Base-by-base conservation (phyloP, 1,140 invertebrate species). In the Neotoxoptera formosana region DNA sequence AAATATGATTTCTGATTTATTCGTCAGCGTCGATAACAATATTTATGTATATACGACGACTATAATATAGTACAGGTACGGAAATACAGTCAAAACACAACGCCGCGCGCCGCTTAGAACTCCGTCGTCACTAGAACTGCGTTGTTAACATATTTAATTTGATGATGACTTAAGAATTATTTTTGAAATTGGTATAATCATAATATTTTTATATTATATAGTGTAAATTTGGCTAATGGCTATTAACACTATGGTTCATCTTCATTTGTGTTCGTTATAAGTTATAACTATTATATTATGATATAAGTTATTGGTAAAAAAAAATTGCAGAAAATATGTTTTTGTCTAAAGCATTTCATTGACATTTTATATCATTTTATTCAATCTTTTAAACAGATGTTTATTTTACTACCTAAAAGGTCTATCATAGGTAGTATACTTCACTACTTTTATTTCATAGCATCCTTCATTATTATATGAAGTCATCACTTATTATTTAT, bases 1-100 rank as follows among this genome's bases (percentile, higher is more conserved):
- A 76, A n/a, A n/a, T 76, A 76, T 76, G 60, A 76, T 76, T n/a
- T n/a, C n/a, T 76, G n/a, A 53, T 53, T 53, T 53, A 53, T 53
- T 53, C 1, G 60, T 76, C n/a, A 17, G n/a, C n/a, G n/a, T 76
- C 30, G n/a, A n/a, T 76, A n/a, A 76, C 14, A 76, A 17, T 67
- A 60, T 30, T n/a, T n/a, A n/a, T n/a, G n/a, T 41, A 41, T 30
- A n/a, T 76, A 76, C 60, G 0, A 76, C 3, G 30, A 76, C n/a
- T n/a, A 17, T 76, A n/a, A n/a, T n/a, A n/a, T n/a, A n/a, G n/a
- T n/a, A n/a, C n/a, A n/a, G 17, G n/a, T 17, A 17, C 14, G n/a
- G 60, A 76, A 30, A 76, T 34, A n/a, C 17, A 76, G 11, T 76
- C 60, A 76, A 17, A 76, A 76, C 14, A 76, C 4, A 76, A 76